These are phyloP conservation scores for Drosophila recens DNA, from an alignment of 2,888 invertebrate species.

Conservation along the genomic window DNA sequence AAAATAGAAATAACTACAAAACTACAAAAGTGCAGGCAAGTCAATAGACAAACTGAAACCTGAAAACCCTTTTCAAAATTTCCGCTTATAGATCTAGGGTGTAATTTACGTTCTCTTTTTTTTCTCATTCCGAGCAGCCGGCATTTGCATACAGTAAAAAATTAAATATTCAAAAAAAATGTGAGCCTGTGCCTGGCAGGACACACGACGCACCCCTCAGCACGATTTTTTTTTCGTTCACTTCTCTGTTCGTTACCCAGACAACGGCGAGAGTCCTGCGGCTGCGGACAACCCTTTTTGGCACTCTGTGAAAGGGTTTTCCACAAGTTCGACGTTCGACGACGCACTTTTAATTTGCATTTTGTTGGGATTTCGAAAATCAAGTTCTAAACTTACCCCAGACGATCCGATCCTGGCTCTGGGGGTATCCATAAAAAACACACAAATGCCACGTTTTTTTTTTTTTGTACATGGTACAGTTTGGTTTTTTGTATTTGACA, in stretches of 20 bases:
- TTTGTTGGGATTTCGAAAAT: slow-evolving; percentile 77
- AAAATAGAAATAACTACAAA: slow-evolving; percentile 20
- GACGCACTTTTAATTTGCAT: slow-evolving; percentile 84
- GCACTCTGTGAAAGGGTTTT: slow-evolving; percentile 72
- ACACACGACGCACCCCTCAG: slow-evolving; percentile 74
- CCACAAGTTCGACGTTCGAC: slow-evolving; percentile 50
- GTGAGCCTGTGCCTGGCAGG: slow-evolving; percentile 77
- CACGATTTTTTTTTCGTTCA: slow-evolving; percentile 56
- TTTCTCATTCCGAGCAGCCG: slow-evolving; percentile 38
- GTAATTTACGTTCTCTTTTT: slow-evolving; percentile 41
- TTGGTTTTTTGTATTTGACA: slow-evolving; percentile 81
- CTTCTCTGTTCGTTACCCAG: slow-evolving; percentile 61
- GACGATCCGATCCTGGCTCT: slow-evolving; percentile 38
- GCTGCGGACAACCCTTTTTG: slow-evolving; percentile 83
- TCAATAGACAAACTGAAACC: slow-evolving; percentile 37
- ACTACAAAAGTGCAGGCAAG: slow-evolving; percentile 42
- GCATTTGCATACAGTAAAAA: slow-evolving; percentile 73
- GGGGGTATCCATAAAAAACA: slow-evolving; percentile 43
- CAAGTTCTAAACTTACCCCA: slow-evolving; percentile 78
- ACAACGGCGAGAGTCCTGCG: slow-evolving; percentile 69
- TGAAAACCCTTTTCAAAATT: slow-evolving; percentile 62
- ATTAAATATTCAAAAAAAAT: slow-evolving; percentile 66
- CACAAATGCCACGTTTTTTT: slow-evolving; percentile 68
- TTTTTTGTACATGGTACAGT: slow-evolving; percentile 44
- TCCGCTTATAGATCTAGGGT: slow-evolving; percentile 47